Evolutionary conservation across 2,888 invertebrate genomes (phyloP).

Genomic region (Adela reaumurella): DNA sequence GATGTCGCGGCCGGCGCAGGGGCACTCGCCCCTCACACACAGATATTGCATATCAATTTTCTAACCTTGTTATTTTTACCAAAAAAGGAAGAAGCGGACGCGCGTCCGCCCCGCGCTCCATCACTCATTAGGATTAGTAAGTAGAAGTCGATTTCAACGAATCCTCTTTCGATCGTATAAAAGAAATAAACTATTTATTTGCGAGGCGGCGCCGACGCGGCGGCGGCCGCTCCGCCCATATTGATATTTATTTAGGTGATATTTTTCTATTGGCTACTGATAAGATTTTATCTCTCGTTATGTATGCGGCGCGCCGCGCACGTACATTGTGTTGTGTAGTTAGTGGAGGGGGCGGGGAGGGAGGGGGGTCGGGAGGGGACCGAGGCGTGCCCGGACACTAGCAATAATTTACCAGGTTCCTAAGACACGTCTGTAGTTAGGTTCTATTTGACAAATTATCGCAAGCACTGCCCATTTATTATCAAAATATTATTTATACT

Average conservation of each 20-base stretch:
- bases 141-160: slow-evolving; percentile 3
- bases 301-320: slow-evolving; percentile 29
- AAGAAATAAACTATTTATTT: slow-evolving; percentile 21
- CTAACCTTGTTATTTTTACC: slow-evolving; percentile 47
- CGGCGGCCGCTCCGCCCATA: slow-evolving; percentile 26
- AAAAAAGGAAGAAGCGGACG: slow-evolving; percentile 28
- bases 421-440: slow-evolving; percentile 55
- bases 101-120: slow-evolving; percentile 13
- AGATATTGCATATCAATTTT: slow-evolving; percentile 36
- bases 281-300: slow-evolving; percentile 48
- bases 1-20: slow-evolving; percentile 13
- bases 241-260: slow-evolving; percentile 56
- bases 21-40: slow-evolving; percentile 3
- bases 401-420: slow-evolving; percentile 57
- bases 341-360: slow-evolving; percentile 2
- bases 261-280: slow-evolving; percentile 57
- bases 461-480: slow-evolving; percentile 52
- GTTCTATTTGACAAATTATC: slow-evolving; percentile 52
- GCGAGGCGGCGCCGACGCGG: slow-evolving; percentile 14
- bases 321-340: slow-evolving; percentile 24
- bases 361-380: slow-evolving; percentile 23
- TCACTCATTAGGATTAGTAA: slow-evolving; percentile 4
- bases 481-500: slow-evolving; percentile 23
- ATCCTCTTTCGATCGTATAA: slow-evolving; percentile 7
- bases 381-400: slow-evolving; percentile 30